phyloP scores from a whole-genome alignment of 2,113 vertebrate genomes.

The Eidolon helvum region DNA sequence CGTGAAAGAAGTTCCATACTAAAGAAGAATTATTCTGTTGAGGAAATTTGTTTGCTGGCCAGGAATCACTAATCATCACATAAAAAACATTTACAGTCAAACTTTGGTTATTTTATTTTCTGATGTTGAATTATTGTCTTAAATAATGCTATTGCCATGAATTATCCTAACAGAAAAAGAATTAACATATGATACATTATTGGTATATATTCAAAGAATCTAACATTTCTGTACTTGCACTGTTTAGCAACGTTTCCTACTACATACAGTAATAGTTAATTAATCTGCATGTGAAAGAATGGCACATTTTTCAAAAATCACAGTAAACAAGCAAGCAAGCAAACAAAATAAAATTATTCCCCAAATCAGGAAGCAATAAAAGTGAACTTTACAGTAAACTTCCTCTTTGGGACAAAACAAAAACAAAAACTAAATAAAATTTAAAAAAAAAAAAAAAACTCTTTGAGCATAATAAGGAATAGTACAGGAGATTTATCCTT shows the following conservation, averaged over 20 bases:
- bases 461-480: not conserved
- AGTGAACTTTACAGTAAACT: not conserved
- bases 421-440: not conserved
- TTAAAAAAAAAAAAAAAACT: not conserved
- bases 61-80: not conserved
- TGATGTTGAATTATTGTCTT: not conserved
- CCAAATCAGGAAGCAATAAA: not conserved
- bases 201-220: not conserved
- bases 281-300: not conserved
- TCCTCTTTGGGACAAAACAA: not conserved
- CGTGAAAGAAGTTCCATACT: not conserved
- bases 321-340: not conserved
- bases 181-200: not conserved
- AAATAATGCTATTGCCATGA: not conserved
- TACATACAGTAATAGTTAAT: not conserved
- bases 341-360: not conserved
- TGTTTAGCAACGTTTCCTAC: not conserved
- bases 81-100: not conserved
- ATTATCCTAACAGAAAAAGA: not conserved
- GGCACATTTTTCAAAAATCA: not conserved
- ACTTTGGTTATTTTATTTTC: not conserved
- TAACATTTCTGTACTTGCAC: not conserved
- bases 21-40: conserved; percentile 13
- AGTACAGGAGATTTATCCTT: not conserved
- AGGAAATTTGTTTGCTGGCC: conserved; percentile 6